These are phyloP conservation scores for Mythimna vitellina DNA, from an alignment of 2,888 invertebrate genomes.

Conservation along the genomic window DNA sequence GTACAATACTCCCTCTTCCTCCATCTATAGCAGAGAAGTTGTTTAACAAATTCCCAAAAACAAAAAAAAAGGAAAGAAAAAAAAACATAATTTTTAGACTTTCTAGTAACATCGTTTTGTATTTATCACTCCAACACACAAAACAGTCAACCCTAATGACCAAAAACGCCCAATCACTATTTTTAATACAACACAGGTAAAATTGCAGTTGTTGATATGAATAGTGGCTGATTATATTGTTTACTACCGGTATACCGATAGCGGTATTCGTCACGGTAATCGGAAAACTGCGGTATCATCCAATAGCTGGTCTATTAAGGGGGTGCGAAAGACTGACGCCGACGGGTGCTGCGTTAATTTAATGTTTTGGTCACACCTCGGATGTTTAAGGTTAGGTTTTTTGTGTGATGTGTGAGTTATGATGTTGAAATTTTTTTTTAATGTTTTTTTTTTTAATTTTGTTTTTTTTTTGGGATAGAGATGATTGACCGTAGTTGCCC, in stretches of 20 bases:
- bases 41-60: too few relatives aligned
- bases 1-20: too few relatives aligned
- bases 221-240: conserved; percentile 90
- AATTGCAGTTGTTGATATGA: conserved; percentile 74
- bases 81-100: too few relatives aligned
- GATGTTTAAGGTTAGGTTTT: conserved; percentile 52
- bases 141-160: conserved; percentile 61
- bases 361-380: conserved; percentile 71
- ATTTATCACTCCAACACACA: not conserved
- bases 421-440: conserved; percentile 47
- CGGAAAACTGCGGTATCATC: conserved; percentile 86
- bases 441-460: not conserved
- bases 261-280: conserved; percentile 87
- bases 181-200: conserved; percentile 85
- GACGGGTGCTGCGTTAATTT: conserved; percentile 79
- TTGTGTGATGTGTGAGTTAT: conserved; percentile 50
- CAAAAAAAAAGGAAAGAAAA: too few relatives aligned
- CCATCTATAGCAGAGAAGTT: too few relatives aligned
- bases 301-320: conserved; percentile 83
- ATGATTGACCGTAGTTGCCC: too few relatives aligned
- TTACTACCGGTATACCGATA: conserved; percentile 75
- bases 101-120: not conserved
- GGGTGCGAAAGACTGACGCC: conserved; percentile 79
- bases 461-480: not conserved
- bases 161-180: conserved; percentile 85